A percentile compares a stretch with the other conserved stretches of the same genome.
phyloP scores from a whole-genome alignment of 1,140 invertebrate species.

The Lasioglossum albipes region DNA sequence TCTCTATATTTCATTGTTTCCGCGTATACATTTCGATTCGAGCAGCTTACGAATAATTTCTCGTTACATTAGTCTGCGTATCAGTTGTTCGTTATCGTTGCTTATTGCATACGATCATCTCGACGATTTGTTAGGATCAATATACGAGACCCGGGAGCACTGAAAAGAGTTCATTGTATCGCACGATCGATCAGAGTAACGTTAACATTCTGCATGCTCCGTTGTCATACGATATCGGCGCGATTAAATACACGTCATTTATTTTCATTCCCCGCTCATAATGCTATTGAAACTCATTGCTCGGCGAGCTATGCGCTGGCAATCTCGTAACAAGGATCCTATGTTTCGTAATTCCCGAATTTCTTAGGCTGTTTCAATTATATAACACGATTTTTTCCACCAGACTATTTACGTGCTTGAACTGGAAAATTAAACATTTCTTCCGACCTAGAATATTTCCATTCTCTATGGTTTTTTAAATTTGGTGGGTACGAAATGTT shows the following conservation, averaged over 20 bases:
- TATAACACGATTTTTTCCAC: no score
- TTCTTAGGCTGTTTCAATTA: neutral
- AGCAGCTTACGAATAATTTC: neutral
- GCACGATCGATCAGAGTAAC: conserved; percentile 38
- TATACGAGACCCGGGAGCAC: conserved; percentile 16
- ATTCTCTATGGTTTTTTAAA: no score
- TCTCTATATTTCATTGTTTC: no score
- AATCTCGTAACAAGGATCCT: neutral
- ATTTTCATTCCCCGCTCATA: conserved; percentile 1
- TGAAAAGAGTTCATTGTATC: conserved; percentile 46
- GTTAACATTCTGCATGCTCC: neutral
- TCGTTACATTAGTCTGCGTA: neutral
- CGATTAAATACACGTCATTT: conserved; percentile 25
- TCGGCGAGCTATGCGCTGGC: neutral
- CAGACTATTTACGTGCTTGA: no score
- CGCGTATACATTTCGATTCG: neutral
- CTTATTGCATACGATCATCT: conserved; percentile 28
- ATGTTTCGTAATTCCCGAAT: neutral
- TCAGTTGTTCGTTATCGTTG: neutral
- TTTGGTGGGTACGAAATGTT: no score
- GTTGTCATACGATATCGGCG: neutral
- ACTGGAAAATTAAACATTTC: no score
- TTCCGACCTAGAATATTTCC: no score
- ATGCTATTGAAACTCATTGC: neutral
- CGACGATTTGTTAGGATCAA: conserved; percentile 33